Conservation (phyloP, 2,888 invertebrate species). For the Eristalis intricaria region DNA sequence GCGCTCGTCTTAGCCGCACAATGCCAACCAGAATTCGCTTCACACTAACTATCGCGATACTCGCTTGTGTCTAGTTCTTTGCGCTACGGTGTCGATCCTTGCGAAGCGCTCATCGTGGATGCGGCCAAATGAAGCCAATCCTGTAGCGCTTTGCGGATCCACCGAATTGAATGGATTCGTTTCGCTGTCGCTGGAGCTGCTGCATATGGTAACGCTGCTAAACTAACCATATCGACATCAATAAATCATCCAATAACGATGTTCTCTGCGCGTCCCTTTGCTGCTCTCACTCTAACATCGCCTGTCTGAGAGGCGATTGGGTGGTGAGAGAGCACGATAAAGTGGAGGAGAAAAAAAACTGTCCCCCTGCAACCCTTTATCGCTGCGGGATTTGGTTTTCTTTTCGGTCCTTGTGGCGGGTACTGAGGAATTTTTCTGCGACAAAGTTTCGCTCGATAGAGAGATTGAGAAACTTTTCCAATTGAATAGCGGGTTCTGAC, state of each 20-base stretch:
- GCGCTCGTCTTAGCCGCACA: conserved; percentile 6
- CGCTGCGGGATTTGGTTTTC: conserved; percentile 31
- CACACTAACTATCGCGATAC: conserved; percentile 24
- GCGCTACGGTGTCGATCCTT: conserved; percentile 1
- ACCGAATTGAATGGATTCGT: conserved; percentile 26
- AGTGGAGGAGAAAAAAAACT: conserved; percentile 13
- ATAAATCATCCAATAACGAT: conserved; percentile 80
- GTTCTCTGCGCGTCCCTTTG: conserved; percentile 5
- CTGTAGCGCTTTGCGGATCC: conserved; percentile 14
- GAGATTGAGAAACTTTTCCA: conserved; percentile 55
- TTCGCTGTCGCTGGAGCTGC: not conserved
- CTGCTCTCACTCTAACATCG: too few species aligned
- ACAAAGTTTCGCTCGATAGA: conserved; percentile 32
- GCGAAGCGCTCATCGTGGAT: conserved; percentile 36
- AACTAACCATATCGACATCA: conserved; percentile 80
- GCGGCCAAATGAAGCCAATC: conserved; percentile 53
- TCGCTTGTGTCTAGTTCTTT: not conserved
- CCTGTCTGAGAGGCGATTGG: not conserved
- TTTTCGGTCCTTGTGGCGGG: not conserved
- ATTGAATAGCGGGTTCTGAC: conserved; percentile 18
- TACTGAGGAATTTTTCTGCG: conserved; percentile 27
- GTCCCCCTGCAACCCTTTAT: conserved; percentile 32
- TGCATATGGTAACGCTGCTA: conserved; percentile 72
- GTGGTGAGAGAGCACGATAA: not conserved
- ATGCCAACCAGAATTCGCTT: not conserved